Conservation (phyloP, 2,113 vertebrate species). For the Corynorhinus townsendii region DNA sequence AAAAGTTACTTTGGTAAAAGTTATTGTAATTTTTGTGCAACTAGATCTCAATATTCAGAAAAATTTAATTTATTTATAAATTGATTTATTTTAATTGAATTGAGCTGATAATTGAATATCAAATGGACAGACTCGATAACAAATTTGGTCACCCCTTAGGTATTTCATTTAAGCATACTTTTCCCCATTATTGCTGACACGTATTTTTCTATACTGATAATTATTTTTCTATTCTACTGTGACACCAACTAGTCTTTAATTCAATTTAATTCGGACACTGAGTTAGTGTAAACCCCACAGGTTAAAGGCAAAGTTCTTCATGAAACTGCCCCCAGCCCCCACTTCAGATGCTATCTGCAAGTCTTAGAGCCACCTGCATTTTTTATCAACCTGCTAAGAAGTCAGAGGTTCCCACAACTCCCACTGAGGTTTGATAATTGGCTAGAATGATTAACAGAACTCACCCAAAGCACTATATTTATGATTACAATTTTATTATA, state of each 20-base stretch:
- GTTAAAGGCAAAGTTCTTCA: neutral
- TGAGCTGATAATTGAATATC: neutral
- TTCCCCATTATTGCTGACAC: neutral
- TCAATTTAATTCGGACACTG: neutral
- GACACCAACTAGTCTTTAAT: neutral
- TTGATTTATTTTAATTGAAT: neutral
- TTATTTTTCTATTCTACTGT: neutral
- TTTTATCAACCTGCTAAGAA: neutral
- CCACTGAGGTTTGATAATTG: neutral
- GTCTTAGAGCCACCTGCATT: neutral
- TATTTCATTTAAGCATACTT: neutral
- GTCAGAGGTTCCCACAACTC: too few species aligned
- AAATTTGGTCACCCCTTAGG: neutral
- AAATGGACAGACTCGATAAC: neutral
- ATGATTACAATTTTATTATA: neutral
- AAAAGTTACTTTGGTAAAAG: conserved; percentile 25
- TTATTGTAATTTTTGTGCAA: conserved; percentile 35
- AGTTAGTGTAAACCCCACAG: neutral
- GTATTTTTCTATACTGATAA: neutral
- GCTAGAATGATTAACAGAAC: neutral
- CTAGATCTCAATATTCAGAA: neutral
- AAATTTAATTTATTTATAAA: neutral
- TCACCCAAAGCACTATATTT: neutral
- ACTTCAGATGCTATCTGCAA: neutral
- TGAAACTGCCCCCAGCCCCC: neutral